Evolutionary conservation across 2,113 vertebrate genomes (phyloP), one percentile per base, ranked within the genome.

Genomic region (Albula goreensis): DNA sequence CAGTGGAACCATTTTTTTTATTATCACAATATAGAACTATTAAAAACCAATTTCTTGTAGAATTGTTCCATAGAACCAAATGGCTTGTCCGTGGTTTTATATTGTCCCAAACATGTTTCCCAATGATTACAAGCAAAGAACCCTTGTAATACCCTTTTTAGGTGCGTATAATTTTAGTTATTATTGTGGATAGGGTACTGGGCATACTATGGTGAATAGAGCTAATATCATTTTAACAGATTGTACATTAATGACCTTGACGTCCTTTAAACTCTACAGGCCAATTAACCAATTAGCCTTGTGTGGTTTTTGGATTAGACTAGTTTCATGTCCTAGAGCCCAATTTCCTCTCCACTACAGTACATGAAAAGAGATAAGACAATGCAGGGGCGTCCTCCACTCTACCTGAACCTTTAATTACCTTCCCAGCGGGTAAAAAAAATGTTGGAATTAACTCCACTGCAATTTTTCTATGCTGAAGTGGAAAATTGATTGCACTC

Each of bases 211-310:
- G 8, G 15, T 74, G 70, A 74, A 25, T 25, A 10, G 22, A 22
- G 10, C 70, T 31, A 31, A 31, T 74, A 31, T 6, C 6, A 11
- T 74, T 8, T 74, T 74, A 74, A 74, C n/a, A 25, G 70, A 74
- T 74, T n/a, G n/a, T 74, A 41, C 78, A 48, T 50, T 80, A 80
- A 50, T 50, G 41, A 80, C 19, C 48, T 31, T 50, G 0, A 12
- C 78, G 10, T 50, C 78, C 25, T 48, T 50, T 41, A 12, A 49
- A 50, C 78, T 50, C 41, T 50, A 5, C 78, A 17, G 78, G 9
- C 41, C 78, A 50, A 80, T 80, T 50, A 80, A 49, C 41, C 78
- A 80, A 80, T 80, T 80, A 80, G 41, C 19, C 50, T 50, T 80
- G 41, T 80, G 41, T 50, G 78, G 13, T 19, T 74, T 74, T 74